Base-by-base conservation (phyloP, 2,797 vertebrate species). In the Novumbra hubbsi region DNA sequence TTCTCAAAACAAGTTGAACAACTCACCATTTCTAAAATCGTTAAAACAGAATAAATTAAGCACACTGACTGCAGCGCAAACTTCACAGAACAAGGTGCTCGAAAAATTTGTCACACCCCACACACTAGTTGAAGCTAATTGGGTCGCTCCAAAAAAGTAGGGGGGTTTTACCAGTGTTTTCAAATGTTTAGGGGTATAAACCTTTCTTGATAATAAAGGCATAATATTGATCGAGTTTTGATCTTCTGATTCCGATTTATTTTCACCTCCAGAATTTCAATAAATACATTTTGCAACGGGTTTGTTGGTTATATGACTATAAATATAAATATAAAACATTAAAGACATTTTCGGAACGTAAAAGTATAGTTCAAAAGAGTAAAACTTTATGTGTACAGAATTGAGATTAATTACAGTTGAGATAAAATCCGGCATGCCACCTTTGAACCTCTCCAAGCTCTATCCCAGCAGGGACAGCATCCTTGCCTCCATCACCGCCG, bases 1-100 rank as follows among this genome's bases (percentile, higher is more conserved):
- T 55, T 55, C 52, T 55, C 52, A 55, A 55, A 55, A 55, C 19
- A 8, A 1, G 21, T 55, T 24, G 65, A 52, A 32, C 49, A 57
- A 75, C 65, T 78, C 70, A 74, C 50, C 70, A 71, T 81, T 71
- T 73, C 60, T 66, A 74, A 74, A 75, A 72, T 41, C 45, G 62
- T 73, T 65, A 65, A 72, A 72, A 72, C 15, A 16, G 27, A 76
- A 78, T 73, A 76, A 70, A 55, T 74, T 67, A 74, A 62, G 69
- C 27, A 57, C 70, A 60, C 34, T 38, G 34, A 7, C 69, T 38
- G 19, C 14, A 17, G 41, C 28, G 38, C 7, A 48, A 14, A 57
- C 28, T 15, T n/a, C 15, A 62, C 15, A n/a, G 30, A 17, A 15
- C 34, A 15, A 57, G 30, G 50, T 14, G 27, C 9, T 8, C 16